Base-by-base conservation (phyloP, 1,140 invertebrate species). In the Drosophila miranda region DNA sequence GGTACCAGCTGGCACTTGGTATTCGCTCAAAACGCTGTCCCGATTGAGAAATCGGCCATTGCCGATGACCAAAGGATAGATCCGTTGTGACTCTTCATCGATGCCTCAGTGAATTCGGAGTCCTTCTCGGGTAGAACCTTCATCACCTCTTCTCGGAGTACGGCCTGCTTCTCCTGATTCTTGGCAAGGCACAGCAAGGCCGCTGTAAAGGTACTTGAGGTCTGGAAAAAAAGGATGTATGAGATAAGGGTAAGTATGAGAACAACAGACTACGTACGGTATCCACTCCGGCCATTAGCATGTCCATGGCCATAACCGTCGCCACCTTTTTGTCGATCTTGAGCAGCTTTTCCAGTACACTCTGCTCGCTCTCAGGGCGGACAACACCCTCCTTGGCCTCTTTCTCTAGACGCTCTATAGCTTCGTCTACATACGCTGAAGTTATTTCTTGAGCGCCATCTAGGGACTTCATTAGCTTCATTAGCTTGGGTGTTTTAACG, bases 91-190 rank as follows among this genome's bases (percentile, higher is more conserved):
- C 89, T 90, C 45, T 92, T 91, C 28, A 95, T 84, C 3, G 90
- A 89, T 1, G 93, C 89, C 9, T 90, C 89, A 1, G 93, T 94
- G 6, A 95, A 84, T 1, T 90, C 81, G 7, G 91, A 89, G 64
- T 90, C 70, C 74, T 92, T 91, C 7, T 90, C 30, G 13, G 92
- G 92, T 7, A 94, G 63, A 13, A 93, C 71, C 8, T 81, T 79
- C 50, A 90, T 74, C 0, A 96, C 87, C 91, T 97, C 95, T 69
- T 93, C 81, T 16, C 93, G 92, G 8, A 96, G 79, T 87, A 93
- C 94, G 1, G 94, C 91, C 80, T 96, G 95, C 51, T 93, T 93
- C 1, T 94, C 91, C 7, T 92, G 93, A 91, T 96, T 93, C 0
- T 92, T 92, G 0, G 95, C 94, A 19, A 97, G 87, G 13, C 44